These are phyloP conservation scores for Tenthredo amoena DNA, from an alignment of 2,888 invertebrate genomes.

Conservation along the genomic window DNA sequence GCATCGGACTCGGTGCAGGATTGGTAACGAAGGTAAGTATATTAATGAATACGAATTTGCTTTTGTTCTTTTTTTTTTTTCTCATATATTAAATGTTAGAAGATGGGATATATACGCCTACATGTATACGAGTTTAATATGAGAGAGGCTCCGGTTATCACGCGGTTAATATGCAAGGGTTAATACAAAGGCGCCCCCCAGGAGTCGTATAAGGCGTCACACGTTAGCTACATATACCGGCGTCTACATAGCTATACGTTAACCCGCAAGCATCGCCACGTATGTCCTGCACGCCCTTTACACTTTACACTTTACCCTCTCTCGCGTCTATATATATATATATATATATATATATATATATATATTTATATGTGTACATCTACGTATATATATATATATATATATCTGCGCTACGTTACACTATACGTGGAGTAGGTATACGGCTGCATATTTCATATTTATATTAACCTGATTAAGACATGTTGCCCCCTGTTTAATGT, in stretches of 20 bases:
- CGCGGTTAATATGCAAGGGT: conserved; percentile 76
- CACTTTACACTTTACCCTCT: conserved; percentile 68
- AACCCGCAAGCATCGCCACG: conserved; percentile 52
- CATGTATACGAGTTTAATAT: conserved; percentile 38
- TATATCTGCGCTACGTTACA: background rate
- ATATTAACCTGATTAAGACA: conserved; percentile 78
- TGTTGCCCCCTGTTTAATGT: conserved; percentile 76
- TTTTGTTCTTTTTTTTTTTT: background rate
- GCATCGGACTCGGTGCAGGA: background rate
- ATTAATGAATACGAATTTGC: background rate
- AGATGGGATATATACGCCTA: background rate
- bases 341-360: too few species aligned
- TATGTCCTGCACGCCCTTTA: conserved; percentile 62
- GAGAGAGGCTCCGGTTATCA: conserved; percentile 70
- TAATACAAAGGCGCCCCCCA: conserved; percentile 77
- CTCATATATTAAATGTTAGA: background rate
- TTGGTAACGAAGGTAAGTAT: background rate
- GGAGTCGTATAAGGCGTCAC: conserved; percentile 76
- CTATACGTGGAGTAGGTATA: conserved; percentile 5
- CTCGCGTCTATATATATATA: too few species aligned
- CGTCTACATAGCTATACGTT: conserved; percentile 14
- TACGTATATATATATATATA: background rate
- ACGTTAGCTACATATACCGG: conserved; percentile 65
- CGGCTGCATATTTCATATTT: conserved; percentile 78
- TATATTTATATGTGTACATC: background rate